A percentile compares a stretch with the other conserved stretches of the same genome.
phyloP scores from a whole-genome alignment of 2,797 vertebrate species.

The Ctenopoma kingsleyae region DNA sequence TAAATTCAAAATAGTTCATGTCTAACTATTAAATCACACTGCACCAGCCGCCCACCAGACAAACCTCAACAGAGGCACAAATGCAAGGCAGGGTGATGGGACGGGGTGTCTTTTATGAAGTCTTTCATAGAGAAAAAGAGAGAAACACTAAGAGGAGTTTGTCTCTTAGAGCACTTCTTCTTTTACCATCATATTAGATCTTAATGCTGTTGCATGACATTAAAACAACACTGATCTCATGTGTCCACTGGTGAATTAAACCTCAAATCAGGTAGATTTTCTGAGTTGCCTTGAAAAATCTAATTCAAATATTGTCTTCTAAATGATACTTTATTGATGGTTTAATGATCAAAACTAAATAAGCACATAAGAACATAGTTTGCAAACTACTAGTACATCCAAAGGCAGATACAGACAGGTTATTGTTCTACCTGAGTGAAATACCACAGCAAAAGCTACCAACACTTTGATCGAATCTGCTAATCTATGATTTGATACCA shows the following conservation, averaged over 20 bases:
- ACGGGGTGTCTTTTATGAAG: slow-evolving; percentile 1
- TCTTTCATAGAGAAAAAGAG: slow-evolving; percentile 13
- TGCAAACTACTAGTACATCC: neutral
- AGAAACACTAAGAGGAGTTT: slow-evolving; percentile 19
- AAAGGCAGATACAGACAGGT: slow-evolving; percentile 17
- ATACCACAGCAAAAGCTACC: slow-evolving; percentile 42
- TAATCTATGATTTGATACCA: slow-evolving; percentile 68
- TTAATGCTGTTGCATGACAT: slow-evolving; percentile 3
- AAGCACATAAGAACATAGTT: neutral
- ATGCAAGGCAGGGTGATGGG: slow-evolving; percentile 41
- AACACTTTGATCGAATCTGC: slow-evolving; percentile 61
- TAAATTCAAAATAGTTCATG: slow-evolving; percentile 90
- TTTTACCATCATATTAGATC: slow-evolving; percentile 20
- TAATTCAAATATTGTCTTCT: neutral
- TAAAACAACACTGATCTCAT: slow-evolving; percentile 2
- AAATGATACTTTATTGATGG: slow-evolving; percentile 17
- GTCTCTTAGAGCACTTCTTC: slow-evolving; percentile 55
- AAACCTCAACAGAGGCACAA: slow-evolving; percentile 58
- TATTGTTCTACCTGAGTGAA: slow-evolving; percentile 40
- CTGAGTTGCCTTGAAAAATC: neutral
- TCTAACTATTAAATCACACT: slow-evolving; percentile 82
- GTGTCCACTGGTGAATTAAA: slow-evolving; percentile 13
- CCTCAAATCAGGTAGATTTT: neutral
- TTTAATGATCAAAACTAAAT: slow-evolving; percentile 25
- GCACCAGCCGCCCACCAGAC: slow-evolving; percentile 78